A percentile compares a stretch with the other conserved stretches of the same genome.
Evolutionary conservation across 1,140 invertebrate species (phyloP).

Genomic region (Drosophila sturtevanti): DNA sequence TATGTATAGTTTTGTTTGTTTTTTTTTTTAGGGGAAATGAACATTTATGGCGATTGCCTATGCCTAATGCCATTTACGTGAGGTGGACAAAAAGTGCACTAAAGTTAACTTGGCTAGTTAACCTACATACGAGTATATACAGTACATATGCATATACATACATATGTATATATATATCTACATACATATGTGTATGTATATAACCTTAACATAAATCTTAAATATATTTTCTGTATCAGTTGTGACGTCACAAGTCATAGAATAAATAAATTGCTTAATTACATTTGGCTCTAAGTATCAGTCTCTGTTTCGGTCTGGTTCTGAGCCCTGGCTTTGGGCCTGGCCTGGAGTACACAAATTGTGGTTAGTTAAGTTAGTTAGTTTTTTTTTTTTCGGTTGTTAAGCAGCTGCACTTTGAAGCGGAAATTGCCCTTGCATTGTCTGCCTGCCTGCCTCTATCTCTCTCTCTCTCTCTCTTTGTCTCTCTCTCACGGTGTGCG

Average conservation of each 20-base stretch:
- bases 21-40: constrained; percentile 28
- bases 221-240: constrained; percentile 5
- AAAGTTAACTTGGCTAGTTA: constrained; percentile 49
- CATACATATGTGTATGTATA: no score
- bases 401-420: constrained; percentile 35
- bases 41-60: constrained; percentile 18
- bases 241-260: constrained; percentile 30
- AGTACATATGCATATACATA: no score
- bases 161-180: no score
- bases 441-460: not conserved
- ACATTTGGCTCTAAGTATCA: constrained; percentile 18
- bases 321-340: no score
- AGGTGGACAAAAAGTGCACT: constrained; percentile 25
- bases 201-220: constrained; percentile 72
- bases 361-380: constrained; percentile 14
- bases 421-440: constrained; percentile 31
- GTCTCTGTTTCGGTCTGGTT: not conserved
- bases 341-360: constrained; percentile 2
- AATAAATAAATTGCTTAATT: constrained; percentile 42
- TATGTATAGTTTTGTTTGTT: no score
- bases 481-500: not conserved
- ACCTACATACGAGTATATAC: no score
- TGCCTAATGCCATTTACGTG: constrained; percentile 42
- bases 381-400: not conserved
- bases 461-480: not conserved